Conservation (phyloP, 2,113 vertebrate species). For the Trogon surrucura region DNA sequence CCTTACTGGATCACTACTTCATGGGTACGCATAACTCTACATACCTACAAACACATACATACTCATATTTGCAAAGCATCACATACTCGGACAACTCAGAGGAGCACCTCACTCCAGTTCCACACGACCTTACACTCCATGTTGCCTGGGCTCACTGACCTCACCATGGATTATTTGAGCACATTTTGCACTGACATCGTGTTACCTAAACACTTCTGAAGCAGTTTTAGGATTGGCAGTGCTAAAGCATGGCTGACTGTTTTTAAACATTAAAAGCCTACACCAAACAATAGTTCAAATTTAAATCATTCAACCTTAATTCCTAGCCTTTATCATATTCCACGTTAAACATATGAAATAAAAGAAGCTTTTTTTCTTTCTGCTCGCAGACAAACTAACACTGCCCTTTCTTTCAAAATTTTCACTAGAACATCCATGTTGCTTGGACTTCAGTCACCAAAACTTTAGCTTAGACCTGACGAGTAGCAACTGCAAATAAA, state of each 20-base stretch:
- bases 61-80: background rate
- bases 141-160: background rate
- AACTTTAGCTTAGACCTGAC: background rate
- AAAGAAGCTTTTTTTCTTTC: background rate
- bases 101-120: rapidly evolving
- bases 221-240: background rate
- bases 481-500: background rate
- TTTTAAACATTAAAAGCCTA: background rate
- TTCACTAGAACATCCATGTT: background rate
- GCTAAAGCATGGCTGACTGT: background rate
- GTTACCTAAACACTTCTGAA: background rate
- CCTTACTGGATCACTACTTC: background rate
- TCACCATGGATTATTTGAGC: rapidly evolving
- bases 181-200: background rate
- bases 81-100: background rate
- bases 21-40: background rate
- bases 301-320: background rate
- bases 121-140: rapidly evolving
- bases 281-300: background rate
- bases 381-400: background rate
- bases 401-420: background rate
- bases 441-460: background rate
- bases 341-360: background rate
- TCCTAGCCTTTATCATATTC: background rate
- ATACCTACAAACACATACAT: background rate